Percentiles rank a stretch among this genome's conserved stretches.
phyloP scores from a whole-genome alignment of 2,888 invertebrate species.

The Ectropis crepuscularia region DNA sequence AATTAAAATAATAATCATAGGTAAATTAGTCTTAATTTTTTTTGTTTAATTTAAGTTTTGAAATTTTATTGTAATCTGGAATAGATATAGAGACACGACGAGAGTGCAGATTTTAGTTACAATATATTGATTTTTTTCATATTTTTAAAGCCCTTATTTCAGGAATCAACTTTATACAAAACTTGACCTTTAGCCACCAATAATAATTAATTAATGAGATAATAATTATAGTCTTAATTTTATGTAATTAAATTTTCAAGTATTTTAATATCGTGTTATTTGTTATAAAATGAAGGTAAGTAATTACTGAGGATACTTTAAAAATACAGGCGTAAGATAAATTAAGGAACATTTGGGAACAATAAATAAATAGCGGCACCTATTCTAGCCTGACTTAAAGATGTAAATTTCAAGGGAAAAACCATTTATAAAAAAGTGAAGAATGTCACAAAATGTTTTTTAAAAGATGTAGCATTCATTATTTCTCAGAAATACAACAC shows the following conservation, averaged over 20 bases:
- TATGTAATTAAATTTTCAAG: not conserved
- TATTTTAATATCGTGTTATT: too few species aligned
- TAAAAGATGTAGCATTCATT: slow-evolving; percentile 21
- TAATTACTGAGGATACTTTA: too few species aligned
- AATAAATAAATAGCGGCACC: too few species aligned
- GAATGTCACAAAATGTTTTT: slow-evolving; percentile 5
- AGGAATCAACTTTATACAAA: not conserved
- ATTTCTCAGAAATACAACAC: slow-evolving; percentile 23
- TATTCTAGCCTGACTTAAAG: too few species aligned
- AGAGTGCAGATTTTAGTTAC: not conserved
- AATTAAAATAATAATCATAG: too few species aligned
- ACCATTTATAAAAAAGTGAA: slow-evolving; percentile 1
- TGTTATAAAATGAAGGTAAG: too few species aligned
- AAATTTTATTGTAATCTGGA: not conserved
- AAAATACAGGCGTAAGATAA: too few species aligned
- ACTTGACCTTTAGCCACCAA: slow-evolving; percentile 5
- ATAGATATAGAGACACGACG: not conserved
- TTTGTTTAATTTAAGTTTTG: too few species aligned
- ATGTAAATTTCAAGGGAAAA: not conserved
- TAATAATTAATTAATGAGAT: too few species aligned
- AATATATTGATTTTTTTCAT: not conserved
- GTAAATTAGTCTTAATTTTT: too few species aligned
- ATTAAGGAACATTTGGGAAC: too few species aligned
- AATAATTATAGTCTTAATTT: not conserved
- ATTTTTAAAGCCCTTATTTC: not conserved